These are phyloP conservation scores for Choreutis nemorana DNA, from an alignment of 2,888 invertebrate species.

Conservation along the genomic window DNA sequence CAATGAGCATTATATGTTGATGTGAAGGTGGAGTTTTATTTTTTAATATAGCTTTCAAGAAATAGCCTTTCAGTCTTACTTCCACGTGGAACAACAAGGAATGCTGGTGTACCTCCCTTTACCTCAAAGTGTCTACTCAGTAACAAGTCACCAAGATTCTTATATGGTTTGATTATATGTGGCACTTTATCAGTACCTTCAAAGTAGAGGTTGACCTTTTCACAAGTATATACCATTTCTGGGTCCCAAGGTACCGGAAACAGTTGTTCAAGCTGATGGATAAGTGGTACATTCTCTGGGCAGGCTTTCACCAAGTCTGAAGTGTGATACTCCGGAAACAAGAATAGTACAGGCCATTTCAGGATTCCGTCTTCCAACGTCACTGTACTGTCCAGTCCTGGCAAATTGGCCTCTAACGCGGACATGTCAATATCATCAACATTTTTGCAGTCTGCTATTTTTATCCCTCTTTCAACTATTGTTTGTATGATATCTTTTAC, in stretches of 20 bases:
- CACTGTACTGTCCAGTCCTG: constrained; percentile 71
- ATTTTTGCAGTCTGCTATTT: constrained; percentile 58
- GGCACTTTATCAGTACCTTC: constrained; percentile 72
- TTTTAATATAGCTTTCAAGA: constrained; percentile 53
- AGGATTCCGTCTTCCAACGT: constrained; percentile 68
- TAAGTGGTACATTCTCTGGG: constrained; percentile 73
- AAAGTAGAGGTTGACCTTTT: constrained; percentile 74
- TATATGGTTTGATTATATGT: constrained; percentile 58
- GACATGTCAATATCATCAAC: constrained; percentile 54
- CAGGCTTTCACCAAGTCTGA: constrained; percentile 89
- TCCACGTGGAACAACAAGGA: constrained; percentile 66
- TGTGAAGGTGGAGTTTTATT: too few species aligned
- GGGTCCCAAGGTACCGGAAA: constrained; percentile 77
- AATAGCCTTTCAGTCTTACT: constrained; percentile 66
- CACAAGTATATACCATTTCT: constrained; percentile 67
- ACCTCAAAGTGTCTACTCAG: constrained; percentile 67
- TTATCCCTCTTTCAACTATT: constrained; percentile 52
- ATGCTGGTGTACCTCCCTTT: constrained; percentile 72
- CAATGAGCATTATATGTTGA: too few species aligned
- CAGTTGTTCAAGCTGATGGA: constrained; percentile 55
- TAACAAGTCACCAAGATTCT: constrained; percentile 68
- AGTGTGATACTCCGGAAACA: constrained; percentile 88
- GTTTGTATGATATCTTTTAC: constrained; percentile 48
- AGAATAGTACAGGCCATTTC: constrained; percentile 87
- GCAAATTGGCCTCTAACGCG: constrained; percentile 70